Evolutionary conservation across 2,888 invertebrate species (phyloP), one percentile per base, ranked within the genome.

Genomic region (Agelastica alni): DNA sequence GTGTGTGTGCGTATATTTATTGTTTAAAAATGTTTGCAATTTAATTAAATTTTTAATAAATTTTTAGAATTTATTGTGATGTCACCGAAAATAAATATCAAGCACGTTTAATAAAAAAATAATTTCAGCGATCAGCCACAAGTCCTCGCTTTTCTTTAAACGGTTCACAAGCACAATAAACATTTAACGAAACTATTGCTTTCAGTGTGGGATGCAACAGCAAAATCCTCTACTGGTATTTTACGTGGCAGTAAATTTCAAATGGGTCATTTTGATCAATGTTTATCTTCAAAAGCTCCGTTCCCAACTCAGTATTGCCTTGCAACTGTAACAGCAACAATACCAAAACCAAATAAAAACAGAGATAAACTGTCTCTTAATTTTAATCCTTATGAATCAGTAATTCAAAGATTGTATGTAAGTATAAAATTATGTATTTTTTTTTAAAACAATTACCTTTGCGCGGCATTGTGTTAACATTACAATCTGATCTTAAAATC

Each of bases 181-280:
- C n/a, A n/a, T n/a, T n/a, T n/a, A n/a, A n/a, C n/a, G n/a, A n/a
- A 26, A 26, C 9, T 26, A 7, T 2, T 26, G 2, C 2, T 26
- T 65, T 49, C 67, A 85, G 85, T 84, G 77, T 84, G 84, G 83
- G 85, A 85, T 62, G 77, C 85, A 0, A 81, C 83, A 22, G 79
- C 83, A 1, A 83, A 83, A 52, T 79, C 81, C 39, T 78, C 83
- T 0, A 76, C 79, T 42, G 84, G 85, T 1, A 70, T 83, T 7
- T 69, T 84, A 1, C 79, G 80, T 32, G 85, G 83, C 0, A 83
- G 79, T 64, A 74, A 78, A 1, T 83, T 78, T 63, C 83, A 85
- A 60, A 74, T 85, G 55, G 85, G 85, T 0, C 80, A 84, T 69
- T 85, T 81, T 63, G 84, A 85, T 61, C 82, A 85, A 67, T 85